phyloP scores from a whole-genome alignment of 2,113 vertebrate species.

The Salvelinus namaycush region DNA sequence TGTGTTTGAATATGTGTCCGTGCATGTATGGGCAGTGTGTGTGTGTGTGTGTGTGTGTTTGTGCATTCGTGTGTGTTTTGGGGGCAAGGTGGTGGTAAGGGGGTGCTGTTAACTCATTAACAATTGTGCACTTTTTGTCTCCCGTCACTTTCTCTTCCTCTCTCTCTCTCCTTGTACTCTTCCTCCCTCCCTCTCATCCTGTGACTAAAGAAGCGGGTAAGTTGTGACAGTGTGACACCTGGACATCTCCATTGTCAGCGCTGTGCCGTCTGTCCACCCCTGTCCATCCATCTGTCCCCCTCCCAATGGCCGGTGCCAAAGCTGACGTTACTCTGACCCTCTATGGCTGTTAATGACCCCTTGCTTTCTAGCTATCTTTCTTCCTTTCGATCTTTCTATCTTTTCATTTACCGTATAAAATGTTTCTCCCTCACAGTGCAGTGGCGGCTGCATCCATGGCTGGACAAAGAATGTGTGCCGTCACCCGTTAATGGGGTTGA shows the following conservation, averaged over 20 bases:
- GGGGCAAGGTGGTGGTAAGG: slow-evolving; percentile 19
- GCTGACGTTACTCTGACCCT: slow-evolving; percentile 29
- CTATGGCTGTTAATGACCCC: slow-evolving; percentile 44
- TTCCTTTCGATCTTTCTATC: not conserved
- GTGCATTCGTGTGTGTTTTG: not conserved
- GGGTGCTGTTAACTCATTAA: slow-evolving; percentile 84
- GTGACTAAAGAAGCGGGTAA: slow-evolving; percentile 93
- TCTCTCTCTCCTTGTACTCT: slow-evolving; percentile 38
- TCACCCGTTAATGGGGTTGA: slow-evolving; percentile 51
- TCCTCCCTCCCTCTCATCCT: slow-evolving; percentile 72
- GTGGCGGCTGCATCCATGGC: slow-evolving; percentile 70
- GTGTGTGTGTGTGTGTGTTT: not conserved
- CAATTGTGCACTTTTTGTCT: slow-evolving; percentile 81
- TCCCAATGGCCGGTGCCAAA: slow-evolving; percentile 9
- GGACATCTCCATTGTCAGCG: slow-evolving; percentile 80
- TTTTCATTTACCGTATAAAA: slow-evolving; percentile 49
- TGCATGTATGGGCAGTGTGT: not conserved
- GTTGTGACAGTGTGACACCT: slow-evolving; percentile 77
- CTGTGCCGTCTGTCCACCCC: slow-evolving; percentile 65
- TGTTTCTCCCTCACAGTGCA: slow-evolving; percentile 65
- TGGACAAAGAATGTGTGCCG: slow-evolving; percentile 63
- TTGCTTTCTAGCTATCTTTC: slow-evolving; percentile 20
- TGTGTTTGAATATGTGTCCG: slow-evolving; percentile 14
- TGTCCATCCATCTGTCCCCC: slow-evolving; percentile 17
- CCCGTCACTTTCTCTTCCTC: slow-evolving; percentile 74